Percentiles rank a stretch among this genome's conserved stretches.
These are phyloP conservation scores for Forbesichthys papilliferus DNA, from an alignment of 2,113 vertebrate genomes.

Conservation along the genomic window DNA sequence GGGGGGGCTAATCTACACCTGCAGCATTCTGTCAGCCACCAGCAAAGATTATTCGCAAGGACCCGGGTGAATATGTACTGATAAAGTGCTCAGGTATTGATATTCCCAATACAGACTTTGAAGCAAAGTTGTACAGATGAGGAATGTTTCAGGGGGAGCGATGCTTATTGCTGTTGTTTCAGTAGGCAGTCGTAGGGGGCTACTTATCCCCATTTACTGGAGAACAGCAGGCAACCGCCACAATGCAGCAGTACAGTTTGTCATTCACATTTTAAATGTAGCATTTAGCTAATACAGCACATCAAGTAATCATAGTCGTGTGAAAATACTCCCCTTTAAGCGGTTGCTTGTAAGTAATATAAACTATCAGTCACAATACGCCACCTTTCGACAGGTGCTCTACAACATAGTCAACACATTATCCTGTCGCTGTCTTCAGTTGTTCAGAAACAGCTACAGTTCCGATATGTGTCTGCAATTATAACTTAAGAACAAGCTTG, in stretches of 20 bases:
- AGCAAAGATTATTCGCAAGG: conserved; percentile 47
- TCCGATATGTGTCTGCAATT: not conserved
- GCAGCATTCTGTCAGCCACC: conserved; percentile 54
- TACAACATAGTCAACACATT: conserved; percentile 13
- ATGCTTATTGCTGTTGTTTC: conserved; percentile 30
- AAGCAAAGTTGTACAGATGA: conserved; percentile 25
- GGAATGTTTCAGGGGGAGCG: conserved; percentile 6
- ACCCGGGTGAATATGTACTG: conserved; percentile 32
- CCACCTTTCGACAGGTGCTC: conserved; percentile 6
- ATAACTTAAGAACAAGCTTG: not conserved
- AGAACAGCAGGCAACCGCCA: not conserved
- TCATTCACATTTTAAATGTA: conserved; percentile 11
- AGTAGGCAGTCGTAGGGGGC: conserved; percentile 7
- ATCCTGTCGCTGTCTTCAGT: not conserved
- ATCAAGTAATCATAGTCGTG: conserved; percentile 7
- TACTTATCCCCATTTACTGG: conserved; percentile 5
- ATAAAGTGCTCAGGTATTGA: conserved; percentile 53
- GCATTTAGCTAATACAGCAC: too few relatives aligned
- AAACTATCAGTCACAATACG: conserved; percentile 10
- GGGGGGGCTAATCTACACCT: conserved; percentile 74
- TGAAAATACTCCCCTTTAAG: not conserved
- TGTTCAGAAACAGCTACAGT: conserved; percentile 9
- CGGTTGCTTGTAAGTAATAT: conserved; percentile 4
- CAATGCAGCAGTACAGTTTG: conserved; percentile 8
- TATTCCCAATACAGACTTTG: conserved; percentile 36